phyloP scores from a whole-genome alignment of 1,140 invertebrate genomes.

The Acromyrmex echinatior region DNA sequence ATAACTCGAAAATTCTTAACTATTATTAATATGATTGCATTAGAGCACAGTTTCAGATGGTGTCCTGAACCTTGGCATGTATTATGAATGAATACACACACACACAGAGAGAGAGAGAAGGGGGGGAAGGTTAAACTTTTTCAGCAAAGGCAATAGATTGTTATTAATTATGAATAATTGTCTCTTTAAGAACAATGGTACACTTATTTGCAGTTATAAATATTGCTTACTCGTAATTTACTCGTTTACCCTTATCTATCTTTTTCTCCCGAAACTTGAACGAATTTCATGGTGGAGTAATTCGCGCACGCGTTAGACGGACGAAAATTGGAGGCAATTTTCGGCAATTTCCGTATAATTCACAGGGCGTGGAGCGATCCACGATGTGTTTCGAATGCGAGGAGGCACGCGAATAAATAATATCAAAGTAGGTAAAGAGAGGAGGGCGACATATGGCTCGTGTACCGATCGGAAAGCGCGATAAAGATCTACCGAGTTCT shows the following conservation, averaged over 20 bases:
- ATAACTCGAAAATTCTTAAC: not conserved
- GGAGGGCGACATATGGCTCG: conserved; percentile 74
- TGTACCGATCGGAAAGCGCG: conserved; percentile 67
- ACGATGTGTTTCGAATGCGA: conserved; percentile 46
- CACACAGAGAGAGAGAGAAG: too few species aligned
- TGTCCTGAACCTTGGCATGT: not conserved
- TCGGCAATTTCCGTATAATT: conserved; percentile 71
- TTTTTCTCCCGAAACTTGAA: not conserved
- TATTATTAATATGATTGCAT: conserved; percentile 23
- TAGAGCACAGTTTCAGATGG: not conserved
- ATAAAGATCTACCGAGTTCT: conserved; percentile 68
- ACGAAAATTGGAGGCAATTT: conserved; percentile 75
- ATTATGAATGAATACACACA: not conserved
- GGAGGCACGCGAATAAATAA: conserved; percentile 67
- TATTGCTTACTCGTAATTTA: not conserved
- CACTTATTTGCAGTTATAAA: not conserved
- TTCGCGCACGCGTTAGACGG: conserved; percentile 19
- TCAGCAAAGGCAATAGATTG: not conserved
- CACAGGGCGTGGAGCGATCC: conserved; percentile 60
- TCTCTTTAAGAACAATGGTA: not conserved
- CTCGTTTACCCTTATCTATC: not conserved
- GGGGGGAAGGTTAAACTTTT: not conserved
- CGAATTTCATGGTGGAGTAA: conserved; percentile 12
- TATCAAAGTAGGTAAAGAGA: conserved; percentile 50
- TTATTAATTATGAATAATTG: too few species aligned